Evolutionary conservation across 2,888 invertebrate species (phyloP).

Genomic region (Chironomus tentans): DNA sequence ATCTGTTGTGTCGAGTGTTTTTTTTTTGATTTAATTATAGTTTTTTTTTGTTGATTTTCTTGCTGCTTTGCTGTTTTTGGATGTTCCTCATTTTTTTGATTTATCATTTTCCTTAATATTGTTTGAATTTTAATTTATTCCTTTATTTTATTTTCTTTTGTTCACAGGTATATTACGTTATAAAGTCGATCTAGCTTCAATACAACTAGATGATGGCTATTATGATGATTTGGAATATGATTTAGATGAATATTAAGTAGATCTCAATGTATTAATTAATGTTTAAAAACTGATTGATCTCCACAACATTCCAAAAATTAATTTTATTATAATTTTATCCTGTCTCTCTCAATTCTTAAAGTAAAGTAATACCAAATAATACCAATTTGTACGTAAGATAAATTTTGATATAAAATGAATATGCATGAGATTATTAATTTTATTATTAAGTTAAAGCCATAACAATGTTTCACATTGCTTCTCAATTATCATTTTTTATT

Average conservation of each 20-base stretch:
- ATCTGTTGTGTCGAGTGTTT: not conserved
- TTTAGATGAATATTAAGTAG: constrained; percentile 12
- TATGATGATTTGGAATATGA: constrained; percentile 3
- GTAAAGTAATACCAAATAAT: no score
- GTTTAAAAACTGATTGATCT: not conserved
- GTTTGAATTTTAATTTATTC: not conserved
- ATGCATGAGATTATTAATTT: no score
- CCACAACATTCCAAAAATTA: not conserved
- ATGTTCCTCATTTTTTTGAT: not conserved
- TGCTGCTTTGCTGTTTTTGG: not conserved
- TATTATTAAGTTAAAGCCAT: no score
- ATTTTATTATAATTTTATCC: no score
- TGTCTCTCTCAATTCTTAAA: no score
- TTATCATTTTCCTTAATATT: not conserved
- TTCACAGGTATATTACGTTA: constrained; percentile 21
- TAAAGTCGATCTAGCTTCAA: constrained; percentile 12
- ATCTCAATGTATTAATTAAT: not conserved
- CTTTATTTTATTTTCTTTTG: not conserved
- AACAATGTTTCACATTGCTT: no score
- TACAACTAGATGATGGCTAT: constrained; percentile 3
- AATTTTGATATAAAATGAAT: no score
- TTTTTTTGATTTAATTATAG: not conserved
- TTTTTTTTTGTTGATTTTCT: not conserved
- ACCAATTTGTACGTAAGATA: no score
- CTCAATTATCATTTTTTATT: no score